Evolutionary conservation across 2,797 vertebrate species (phyloP), one percentile per base, ranked within the genome.

Genomic region (Vultur gryphus): DNA sequence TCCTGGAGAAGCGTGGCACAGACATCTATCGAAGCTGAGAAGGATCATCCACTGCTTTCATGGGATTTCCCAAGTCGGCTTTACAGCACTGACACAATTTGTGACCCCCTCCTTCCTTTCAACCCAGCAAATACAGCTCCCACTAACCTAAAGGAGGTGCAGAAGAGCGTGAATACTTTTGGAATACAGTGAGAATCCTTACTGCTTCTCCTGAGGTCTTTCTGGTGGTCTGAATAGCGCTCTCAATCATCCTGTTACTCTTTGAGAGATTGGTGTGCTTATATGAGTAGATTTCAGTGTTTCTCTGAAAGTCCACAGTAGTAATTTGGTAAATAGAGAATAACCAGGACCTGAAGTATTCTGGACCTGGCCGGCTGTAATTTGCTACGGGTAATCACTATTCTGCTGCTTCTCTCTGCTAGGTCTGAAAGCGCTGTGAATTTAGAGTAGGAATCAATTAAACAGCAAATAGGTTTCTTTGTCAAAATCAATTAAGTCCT

Each of bases 391-490:
- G 90, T 97, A 96, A 97, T 97, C 97, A 96, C 90, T 93, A 95
- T 94, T 85, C 88, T 95, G 93, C 87, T 94, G 87, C 84, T 96
- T 77, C 71, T 82, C 78, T 90, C 89, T 97, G 85, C 97, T 95
- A 75, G 69, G 46, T 78, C 88, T 93, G 89, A 87, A 94, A 89
- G 95, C 37, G 48, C 97, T 93, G 92, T 97, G 98, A 98, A 98
- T 97, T 97, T 97, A 97, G 97, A 98, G 96, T 93, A 96, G 89
- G 97, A 98, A 97, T 98, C 97, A 98, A 98, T 98, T 98, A 98
- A 97, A 97, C 95, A 97, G 97, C 97, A 98, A 98, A 98, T 98
- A 98, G 98, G 96, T 97, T 98, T 97, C 97, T 98, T 97, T 97
- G 97, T 98, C 97, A 97, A 97, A 94, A 97, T 94, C 96, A 97